Percentiles rank a stretch among this genome's conserved stretches.
Conservation (phyloP, 2,888 invertebrate genomes). For the Archips xylosteana region DNA sequence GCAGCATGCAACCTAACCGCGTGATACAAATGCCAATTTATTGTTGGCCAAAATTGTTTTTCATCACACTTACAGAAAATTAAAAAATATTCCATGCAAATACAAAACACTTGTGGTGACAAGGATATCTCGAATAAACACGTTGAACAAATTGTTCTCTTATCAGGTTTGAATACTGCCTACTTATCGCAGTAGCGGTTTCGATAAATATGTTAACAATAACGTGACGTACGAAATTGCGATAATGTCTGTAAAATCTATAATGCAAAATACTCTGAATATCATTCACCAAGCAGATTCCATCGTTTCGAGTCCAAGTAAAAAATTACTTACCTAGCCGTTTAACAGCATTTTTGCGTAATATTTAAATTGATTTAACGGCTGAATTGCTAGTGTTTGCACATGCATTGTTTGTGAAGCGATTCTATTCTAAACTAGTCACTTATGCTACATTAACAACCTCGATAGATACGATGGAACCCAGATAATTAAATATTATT, state of each 20-base stretch:
- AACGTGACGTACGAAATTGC: slow-evolving; percentile 12
- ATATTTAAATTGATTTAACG: neutral
- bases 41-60: neutral
- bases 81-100: neutral
- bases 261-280: too few relatives aligned
- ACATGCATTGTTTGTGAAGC: neutral
- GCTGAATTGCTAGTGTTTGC: neutral
- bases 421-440: neutral
- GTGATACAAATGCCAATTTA: too few relatives aligned
- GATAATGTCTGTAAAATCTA: slow-evolving; percentile 1
- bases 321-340: neutral
- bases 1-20: too few relatives aligned
- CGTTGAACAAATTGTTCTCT: slow-evolving; percentile 6
- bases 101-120: slow-evolving; percentile 5
- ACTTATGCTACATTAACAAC: neutral
- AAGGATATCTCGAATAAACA: slow-evolving; percentile 9
- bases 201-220: slow-evolving; percentile 27
- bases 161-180: slow-evolving; percentile 7
- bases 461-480: slow-evolving; percentile 9
- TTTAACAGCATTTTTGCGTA: neutral
- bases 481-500: slow-evolving; percentile 13
- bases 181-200: neutral
- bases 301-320: neutral
- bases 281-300: neutral
- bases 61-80: neutral